Conservation (phyloP, 2,888 invertebrate genomes). For the Caenorhabditis sp. region DNA sequence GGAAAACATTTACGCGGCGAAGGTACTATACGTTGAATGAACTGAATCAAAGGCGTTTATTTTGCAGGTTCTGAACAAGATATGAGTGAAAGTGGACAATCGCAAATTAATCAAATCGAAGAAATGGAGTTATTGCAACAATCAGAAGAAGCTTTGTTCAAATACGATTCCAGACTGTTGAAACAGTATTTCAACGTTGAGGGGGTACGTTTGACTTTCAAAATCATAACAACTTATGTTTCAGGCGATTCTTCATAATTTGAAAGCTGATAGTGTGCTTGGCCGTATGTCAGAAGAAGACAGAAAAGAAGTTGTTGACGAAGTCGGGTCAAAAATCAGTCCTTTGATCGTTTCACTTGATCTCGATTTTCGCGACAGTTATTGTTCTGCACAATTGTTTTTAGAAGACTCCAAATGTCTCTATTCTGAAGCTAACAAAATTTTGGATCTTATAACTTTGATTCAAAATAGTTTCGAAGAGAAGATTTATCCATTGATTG, state of each 20-base stretch:
- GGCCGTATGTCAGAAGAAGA: slow-evolving; percentile 12
- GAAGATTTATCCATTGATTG: not conserved
- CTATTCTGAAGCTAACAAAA: slow-evolving; percentile 9
- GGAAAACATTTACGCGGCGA: no score
- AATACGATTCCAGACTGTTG: not conserved
- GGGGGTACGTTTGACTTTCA: not conserved
- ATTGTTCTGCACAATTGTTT: slow-evolving; percentile 12
- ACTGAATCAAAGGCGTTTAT: no score
- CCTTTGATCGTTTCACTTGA: slow-evolving; percentile 22
- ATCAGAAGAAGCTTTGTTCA: no score
- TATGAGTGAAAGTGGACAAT: no score
- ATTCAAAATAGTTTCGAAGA: slow-evolving; percentile 1
- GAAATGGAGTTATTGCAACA: no score
- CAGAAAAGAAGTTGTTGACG: slow-evolving; percentile 19
- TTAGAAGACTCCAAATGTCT: slow-evolving; percentile 9
- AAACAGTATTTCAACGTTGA: not conserved
- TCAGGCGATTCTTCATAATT: not conserved
- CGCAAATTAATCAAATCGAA: no score
- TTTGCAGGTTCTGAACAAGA: no score
- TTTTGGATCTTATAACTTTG: slow-evolving; percentile 12
- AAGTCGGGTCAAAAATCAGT: slow-evolving; percentile 20
- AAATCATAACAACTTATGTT: not conserved
- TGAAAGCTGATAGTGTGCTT: slow-evolving; percentile 20
- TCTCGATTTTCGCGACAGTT: slow-evolving; percentile 32
- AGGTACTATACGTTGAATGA: no score